A percentile compares a stretch with the other conserved stretches of the same genome.
Conservation (phyloP, 1,140 invertebrate species). For the Atopsyche davidsoni region DNA sequence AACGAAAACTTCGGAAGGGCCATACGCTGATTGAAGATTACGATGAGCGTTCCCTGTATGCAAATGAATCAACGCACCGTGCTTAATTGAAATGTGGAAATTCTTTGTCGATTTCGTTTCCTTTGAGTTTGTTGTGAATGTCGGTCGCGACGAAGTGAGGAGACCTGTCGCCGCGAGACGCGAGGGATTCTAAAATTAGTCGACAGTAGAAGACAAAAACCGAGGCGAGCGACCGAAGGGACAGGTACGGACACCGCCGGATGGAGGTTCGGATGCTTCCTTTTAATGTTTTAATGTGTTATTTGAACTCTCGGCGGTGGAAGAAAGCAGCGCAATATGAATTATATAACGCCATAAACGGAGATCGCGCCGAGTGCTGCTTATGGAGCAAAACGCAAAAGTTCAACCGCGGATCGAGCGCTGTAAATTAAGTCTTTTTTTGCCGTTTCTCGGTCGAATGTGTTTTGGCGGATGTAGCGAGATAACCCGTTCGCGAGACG, state of each 20-base stretch:
- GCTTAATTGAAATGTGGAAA: too few relatives aligned
- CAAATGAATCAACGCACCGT: too few relatives aligned
- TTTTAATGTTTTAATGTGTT: constrained; percentile 25
- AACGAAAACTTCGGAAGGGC: neutral
- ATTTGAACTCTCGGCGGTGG: constrained; percentile 20
- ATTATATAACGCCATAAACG: neutral
- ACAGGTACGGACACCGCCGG: constrained; percentile 28
- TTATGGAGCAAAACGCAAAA: too few relatives aligned
- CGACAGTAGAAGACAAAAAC: constrained; percentile 28
- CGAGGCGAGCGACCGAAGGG: constrained; percentile 24
- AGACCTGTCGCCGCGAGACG: constrained; percentile 15
- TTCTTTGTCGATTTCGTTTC: constrained; percentile 1
- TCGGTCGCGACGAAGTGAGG: too few relatives aligned
- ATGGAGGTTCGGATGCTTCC: constrained; percentile 24
- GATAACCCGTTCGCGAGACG: too few relatives aligned
- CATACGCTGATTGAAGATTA: too few relatives aligned
- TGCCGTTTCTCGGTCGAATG: too few relatives aligned
- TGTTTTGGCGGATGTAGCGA: too few relatives aligned
- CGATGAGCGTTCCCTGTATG: too few relatives aligned
- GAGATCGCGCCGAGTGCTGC: neutral
- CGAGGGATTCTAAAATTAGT: constrained; percentile 27
- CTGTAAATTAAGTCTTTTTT: too few relatives aligned
- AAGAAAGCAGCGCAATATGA: constrained; percentile 10
- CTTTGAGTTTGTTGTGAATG: constrained; percentile 4
- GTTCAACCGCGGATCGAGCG: too few relatives aligned